Percentiles rank a stretch among this genome's conserved stretches.
These are phyloP conservation scores for Sycophaga agraensis DNA, from an alignment of 1,140 invertebrate species.

Conservation along the genomic window DNA sequence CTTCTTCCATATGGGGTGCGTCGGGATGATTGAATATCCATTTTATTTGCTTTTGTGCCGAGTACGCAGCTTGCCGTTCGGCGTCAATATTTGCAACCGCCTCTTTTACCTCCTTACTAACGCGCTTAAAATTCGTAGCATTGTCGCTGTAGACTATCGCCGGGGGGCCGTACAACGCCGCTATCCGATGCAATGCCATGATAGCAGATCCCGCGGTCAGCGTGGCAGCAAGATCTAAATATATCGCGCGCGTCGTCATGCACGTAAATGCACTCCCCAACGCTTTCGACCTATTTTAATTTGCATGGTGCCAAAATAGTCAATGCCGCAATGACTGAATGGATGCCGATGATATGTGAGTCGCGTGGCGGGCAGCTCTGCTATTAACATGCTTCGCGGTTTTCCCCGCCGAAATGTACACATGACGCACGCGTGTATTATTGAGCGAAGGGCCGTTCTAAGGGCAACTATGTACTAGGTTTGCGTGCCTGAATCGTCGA, in stretches of 20 bases:
- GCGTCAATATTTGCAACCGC: constrained; percentile 23
- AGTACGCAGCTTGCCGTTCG: background rate
- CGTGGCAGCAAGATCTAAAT: constrained; percentile 45
- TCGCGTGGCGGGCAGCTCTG: too few species aligned
- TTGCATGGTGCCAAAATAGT: too few species aligned
- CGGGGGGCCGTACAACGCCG: constrained; percentile 27
- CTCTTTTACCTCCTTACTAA: constrained; percentile 33
- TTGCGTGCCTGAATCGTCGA: too few species aligned
- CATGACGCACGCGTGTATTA: too few species aligned
- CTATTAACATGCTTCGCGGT: too few species aligned
- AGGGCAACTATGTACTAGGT: too few species aligned
- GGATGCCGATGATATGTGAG: too few species aligned
- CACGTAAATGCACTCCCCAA: constrained; percentile 50
- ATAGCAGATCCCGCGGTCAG: constrained; percentile 17
- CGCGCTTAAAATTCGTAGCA: constrained; percentile 39
- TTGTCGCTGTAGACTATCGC: constrained; percentile 34
- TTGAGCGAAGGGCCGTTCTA: too few species aligned
- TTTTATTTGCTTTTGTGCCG: background rate
- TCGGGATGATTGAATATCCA: background rate
- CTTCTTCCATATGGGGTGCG: background rate
- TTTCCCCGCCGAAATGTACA: too few species aligned
- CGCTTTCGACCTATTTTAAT: background rate
- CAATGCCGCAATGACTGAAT: too few species aligned
- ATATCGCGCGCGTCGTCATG: constrained; percentile 46
- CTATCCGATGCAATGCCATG: constrained; percentile 16